Conservation (phyloP, 2,888 invertebrate species). For the Drosophila kuntzei region DNA sequence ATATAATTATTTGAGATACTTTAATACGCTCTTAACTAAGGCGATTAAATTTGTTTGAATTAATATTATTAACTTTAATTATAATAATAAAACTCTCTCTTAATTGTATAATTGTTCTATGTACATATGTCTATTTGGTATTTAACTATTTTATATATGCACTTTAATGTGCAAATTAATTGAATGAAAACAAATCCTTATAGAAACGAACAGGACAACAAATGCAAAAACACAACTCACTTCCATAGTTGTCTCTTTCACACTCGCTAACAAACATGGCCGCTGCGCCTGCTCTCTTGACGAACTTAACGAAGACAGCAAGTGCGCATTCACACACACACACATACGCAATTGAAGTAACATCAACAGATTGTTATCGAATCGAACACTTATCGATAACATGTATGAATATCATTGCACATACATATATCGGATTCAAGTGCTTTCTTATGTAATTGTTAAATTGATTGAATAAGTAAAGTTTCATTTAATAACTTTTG, state of each 20-base stretch:
- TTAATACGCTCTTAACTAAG: too few relatives aligned
- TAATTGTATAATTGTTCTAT: too few relatives aligned
- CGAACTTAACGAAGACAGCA: neutral
- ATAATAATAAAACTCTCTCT: too few relatives aligned
- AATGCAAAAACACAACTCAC: too few relatives aligned
- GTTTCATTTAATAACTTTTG: neutral
- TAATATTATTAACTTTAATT: too few relatives aligned
- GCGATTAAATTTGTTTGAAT: too few relatives aligned
- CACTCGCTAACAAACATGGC: neutral
- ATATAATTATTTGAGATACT: too few relatives aligned
- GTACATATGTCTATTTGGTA: too few relatives aligned
- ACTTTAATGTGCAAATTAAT: neutral
- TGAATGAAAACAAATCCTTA: neutral
- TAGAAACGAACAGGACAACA: too few relatives aligned
- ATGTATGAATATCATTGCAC: too few relatives aligned
- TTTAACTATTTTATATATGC: too few relatives aligned
- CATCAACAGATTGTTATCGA: neutral
- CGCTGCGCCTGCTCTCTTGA: slow-evolving; percentile 4
- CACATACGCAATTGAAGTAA: neutral
- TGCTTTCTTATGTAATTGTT: neutral
- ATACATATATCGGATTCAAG: too few relatives aligned
- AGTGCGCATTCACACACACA: neutral
- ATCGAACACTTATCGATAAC: neutral
- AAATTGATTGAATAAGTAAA: neutral
- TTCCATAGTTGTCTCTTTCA: neutral